phyloP scores from a whole-genome alignment of 1,140 invertebrate genomes.

The Bathynomus jamesi region DNA sequence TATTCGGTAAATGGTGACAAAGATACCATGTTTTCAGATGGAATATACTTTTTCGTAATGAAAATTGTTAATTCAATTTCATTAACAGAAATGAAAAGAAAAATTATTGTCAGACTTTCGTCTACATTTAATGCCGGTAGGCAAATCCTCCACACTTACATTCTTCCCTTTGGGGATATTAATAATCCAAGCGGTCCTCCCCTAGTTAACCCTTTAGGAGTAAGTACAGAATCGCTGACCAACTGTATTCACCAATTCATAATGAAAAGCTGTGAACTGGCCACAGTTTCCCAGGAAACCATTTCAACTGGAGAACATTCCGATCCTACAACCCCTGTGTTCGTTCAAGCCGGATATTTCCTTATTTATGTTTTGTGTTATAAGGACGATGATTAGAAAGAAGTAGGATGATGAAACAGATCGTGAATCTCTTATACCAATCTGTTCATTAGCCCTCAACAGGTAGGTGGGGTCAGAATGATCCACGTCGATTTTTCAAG shows the following conservation, averaged over 20 bases:
- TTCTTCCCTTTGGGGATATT: background rate
- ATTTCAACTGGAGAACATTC: slow-evolving; percentile 15
- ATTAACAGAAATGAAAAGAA: background rate
- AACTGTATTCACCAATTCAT: background rate
- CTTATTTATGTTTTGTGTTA: background rate
- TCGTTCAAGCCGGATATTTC: slow-evolving; percentile 25
- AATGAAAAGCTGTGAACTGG: slow-evolving; percentile 8
- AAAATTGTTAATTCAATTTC: background rate
- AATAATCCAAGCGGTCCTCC: background rate
- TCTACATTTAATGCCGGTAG: background rate
- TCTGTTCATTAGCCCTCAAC: too few species aligned
- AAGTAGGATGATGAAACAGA: background rate
- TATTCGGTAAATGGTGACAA: too few species aligned
- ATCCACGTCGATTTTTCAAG: too few species aligned
- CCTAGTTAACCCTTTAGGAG: background rate
- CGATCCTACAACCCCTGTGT: slow-evolving; percentile 9
- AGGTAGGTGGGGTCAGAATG: too few species aligned
- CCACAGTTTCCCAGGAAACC: slow-evolving; percentile 14
- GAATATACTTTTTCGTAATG: background rate
- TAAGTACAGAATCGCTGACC: background rate
- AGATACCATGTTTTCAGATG: background rate
- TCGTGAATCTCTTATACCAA: too few species aligned
- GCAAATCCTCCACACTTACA: background rate
- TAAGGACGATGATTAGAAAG: background rate
- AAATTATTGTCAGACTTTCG: background rate